Base-by-base conservation (phyloP, 2,113 vertebrate genomes). In the Lonchura striata region DNA sequence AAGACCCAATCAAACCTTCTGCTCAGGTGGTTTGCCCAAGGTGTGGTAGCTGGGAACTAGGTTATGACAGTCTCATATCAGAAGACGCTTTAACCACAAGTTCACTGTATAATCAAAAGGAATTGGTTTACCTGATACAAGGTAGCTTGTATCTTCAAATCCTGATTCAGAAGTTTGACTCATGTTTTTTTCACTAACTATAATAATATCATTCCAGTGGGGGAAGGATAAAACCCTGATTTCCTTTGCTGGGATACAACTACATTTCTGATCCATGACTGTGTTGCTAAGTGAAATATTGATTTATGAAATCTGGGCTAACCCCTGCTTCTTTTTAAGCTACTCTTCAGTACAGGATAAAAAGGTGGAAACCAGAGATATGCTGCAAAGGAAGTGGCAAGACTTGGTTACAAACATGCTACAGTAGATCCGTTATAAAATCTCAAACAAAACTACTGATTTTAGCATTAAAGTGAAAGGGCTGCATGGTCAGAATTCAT, bases 251-350 rank as follows among this genome's bases (percentile, higher is more conserved):
- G 56, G 68, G 63, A 86, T 83, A 82, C 60, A 94, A 35, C 82
- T 86, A 64, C 4, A 7, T 75, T 96, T 94, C 56, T 97, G 88
- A 97, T 91, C 86, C 82, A 92, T 78, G 89, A 85, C 83, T 94
- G 49, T 71, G 77, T 86, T 93, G 79, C 52, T 95, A 97, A 95
- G 91, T 84, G 74, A 96, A 97, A 93, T 95, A 97, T 63, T 90
- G 93, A 97, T 97, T 95, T 88, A 20, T 88, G 75, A 97, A 97
- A 96, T 96, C 80, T 94, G 75, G 82, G 82, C 83, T 96, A 96
- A 92, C 82, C 92, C 94, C 63, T 94, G 42, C 17, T 96, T 82
- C 65, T 94, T 49, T 52, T 94, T 87, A 93, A 95, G 83, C 31
- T 94, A 84, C 74, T 96, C 60, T 77, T 93, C 64, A 94, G 37